These are phyloP conservation scores for Andrena praecox DNA, from an alignment of 2,888 invertebrate genomes.

Conservation along the genomic window DNA sequence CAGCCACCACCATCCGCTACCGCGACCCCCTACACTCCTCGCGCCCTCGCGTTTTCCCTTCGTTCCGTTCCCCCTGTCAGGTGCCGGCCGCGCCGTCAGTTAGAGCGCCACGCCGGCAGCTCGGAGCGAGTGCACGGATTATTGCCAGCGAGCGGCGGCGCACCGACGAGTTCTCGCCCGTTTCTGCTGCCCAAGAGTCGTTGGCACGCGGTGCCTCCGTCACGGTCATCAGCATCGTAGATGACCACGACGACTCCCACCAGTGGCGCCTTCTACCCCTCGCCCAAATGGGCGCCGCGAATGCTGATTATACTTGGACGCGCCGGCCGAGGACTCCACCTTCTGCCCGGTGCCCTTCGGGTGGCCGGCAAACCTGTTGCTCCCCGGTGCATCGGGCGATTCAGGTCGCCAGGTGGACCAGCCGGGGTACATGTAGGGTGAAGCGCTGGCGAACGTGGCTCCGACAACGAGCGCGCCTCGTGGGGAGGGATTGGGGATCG, in stretches of 20 bases:
- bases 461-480: too few relatives aligned
- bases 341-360: constrained; percentile 14
- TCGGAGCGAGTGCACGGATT: too few relatives aligned
- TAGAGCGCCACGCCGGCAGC: too few relatives aligned
- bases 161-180: background rate
- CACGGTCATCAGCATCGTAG: constrained; percentile 41
- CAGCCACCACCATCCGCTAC: constrained; percentile 42
- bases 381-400: constrained; percentile 33
- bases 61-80: background rate
- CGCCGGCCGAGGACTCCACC: constrained; percentile 22
- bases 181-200: constrained; percentile 13
- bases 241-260: constrained; percentile 16
- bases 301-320: constrained; percentile 22
- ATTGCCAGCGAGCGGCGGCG: too few relatives aligned
- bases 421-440: constrained; percentile 9
- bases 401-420: constrained; percentile 24
- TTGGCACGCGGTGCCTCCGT: constrained; percentile 35
- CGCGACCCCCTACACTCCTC: constrained; percentile 37
- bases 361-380: constrained; percentile 56
- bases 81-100: background rate
- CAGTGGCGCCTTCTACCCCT: constrained; percentile 28
- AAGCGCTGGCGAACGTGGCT: constrained; percentile 15
- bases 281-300: constrained; percentile 50
- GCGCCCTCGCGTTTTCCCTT: constrained; percentile 23
- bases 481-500: too few relatives aligned